Base-by-base conservation (phyloP, 2,888 invertebrate species). In the Caenorhabditis macrosperma region DNA sequence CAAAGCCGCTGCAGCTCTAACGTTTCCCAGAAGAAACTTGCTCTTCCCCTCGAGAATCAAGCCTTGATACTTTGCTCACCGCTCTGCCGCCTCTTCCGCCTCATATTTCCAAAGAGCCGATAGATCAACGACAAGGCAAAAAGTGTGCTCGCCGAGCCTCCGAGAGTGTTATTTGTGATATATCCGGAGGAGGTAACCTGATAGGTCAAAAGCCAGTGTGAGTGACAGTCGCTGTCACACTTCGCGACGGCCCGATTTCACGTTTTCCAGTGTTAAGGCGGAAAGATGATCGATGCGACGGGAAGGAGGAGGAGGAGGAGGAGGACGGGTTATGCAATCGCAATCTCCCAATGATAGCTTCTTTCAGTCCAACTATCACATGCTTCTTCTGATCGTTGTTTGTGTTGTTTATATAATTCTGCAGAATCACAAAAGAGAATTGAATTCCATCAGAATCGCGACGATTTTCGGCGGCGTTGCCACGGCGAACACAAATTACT, bases 261-360 rank as follows among this genome's bases (percentile, higher is more conserved):
- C 55, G 57, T 55, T 66, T 66, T 55, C 44, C 15, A 55, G 30
- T 54, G 54, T 67, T 55, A 46, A n/a, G 46, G 54, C n/a, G 26
- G 35, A 67, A 17, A 57, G 48, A 67, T 67, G 67, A 67, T 67
- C 57, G 67, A 67, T 67, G 57, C 28, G 33, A 30, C 30, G 10
- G 57, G 10, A 55, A 66, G 20, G 38, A 38, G 12, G 38, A 38
- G 7, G 52, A 17, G 38, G 26, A 46, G 22, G 44, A 44, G 17
- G 24, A 55, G 38, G 67, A 57, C 67, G 46, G 57, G 67, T 67
- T 67, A 67, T 67, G 66, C 50, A 66, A 66, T 55, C 54, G 54
- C 52, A 38, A 33, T 50, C 33, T 20, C 33, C 17, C 52, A n/a
- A 20, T 54, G 52, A 54, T 38, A 24, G n/a, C 48, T 22, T 35